Evolutionary conservation across 2,888 invertebrate genomes (phyloP), one percentile per base, ranked within the genome.

Genomic region (Drosophila nr. medialis): DNA sequence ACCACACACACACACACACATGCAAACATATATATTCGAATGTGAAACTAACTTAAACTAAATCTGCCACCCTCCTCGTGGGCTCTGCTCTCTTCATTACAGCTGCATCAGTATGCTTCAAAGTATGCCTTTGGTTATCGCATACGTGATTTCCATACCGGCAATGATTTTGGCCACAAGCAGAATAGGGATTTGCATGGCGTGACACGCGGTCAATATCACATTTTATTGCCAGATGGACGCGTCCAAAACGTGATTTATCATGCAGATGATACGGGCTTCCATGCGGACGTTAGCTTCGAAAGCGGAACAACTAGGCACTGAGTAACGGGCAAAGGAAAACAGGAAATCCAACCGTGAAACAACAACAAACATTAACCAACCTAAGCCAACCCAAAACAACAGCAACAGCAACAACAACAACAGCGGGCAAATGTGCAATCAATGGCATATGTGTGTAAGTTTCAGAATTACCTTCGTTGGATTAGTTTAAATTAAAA

Each of bases 151-250:
- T 94, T 94, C 71, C 93, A 95, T 81, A 94, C 95, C 72, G 96
- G 96, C 59, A 96, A 96, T 90, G 95, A 96, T 91, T 97, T 95
- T 91, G 96, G 96, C 11, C 97, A 97, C 91, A 95, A 95, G 71
- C 96, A 97, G 92, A 94, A 94, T 50, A 94, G 94, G 80, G 94
- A 95, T 80, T 94, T 95, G 78, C 94, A 95, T 72, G 96, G 96
- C 15, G 94, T 95, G 75, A 94, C 94, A 53, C 95, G 95, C 81
- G 97, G 97, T 18, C 95, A 95, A 73, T 97, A 97, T 93, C 96
- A 96, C 86, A 96, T 97, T 4, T 93, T 96, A 13, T 93, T 97
- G 49, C 97, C 97, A 2, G 97, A 97, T 92, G 97, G 97, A 36
- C 94, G 96, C 76, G 93, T 96, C 89, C 97, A 97, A 93, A 95